Evolutionary conservation across 2,113 vertebrate genomes (phyloP), one percentile per base, ranked within the genome.

Genomic region (Mystacornis crossleyi): DNA sequence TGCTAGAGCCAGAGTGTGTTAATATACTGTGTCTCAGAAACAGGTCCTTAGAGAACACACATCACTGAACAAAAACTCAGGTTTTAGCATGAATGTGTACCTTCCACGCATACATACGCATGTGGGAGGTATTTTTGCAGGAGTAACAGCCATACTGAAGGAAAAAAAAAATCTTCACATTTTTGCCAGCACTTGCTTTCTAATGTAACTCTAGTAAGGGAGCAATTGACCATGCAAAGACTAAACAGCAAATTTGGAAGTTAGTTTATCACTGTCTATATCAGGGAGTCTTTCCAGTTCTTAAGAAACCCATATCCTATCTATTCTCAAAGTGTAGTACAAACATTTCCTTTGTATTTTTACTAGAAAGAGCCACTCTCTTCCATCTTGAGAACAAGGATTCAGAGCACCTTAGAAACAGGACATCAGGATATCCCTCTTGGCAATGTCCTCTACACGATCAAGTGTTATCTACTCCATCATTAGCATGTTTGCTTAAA

Each of bases 21-120:
- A 36, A 21, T 5, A 2, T 4, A 12, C 4, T 23, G 21, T 36
- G 18, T n/a, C 24, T 61, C 16, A 31, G 81, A 40, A 77, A 51
- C 12, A 9, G 38, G 21, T 84, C 54, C 38, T 58, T 61, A 64
- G 13, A 14, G 54, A 77, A 33, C 19, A 18, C 21, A 6, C 7
- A 23, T 21, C 17, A 24, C 18, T 54, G 26, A n/a, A 19, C 31
- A 9, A 9, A 74, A 73, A 14, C 8, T 20, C 0, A 0, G 15
- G 15, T 70, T 69, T 26, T 20, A 57, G 24, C 1, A 0, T 23
- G 25, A 58, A 15, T 6, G 6, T 21, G 8, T 50, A 6, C 10
- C 40, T 75, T 53, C 6, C 4, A 9, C 40, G 53, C 51, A 14
- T 10, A 23, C 34, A 16, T 7, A 42, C 13, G 20, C 3, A 0